Base-by-base conservation (phyloP, 2,888 invertebrate species). In the Drosophila gaucha region DNA sequence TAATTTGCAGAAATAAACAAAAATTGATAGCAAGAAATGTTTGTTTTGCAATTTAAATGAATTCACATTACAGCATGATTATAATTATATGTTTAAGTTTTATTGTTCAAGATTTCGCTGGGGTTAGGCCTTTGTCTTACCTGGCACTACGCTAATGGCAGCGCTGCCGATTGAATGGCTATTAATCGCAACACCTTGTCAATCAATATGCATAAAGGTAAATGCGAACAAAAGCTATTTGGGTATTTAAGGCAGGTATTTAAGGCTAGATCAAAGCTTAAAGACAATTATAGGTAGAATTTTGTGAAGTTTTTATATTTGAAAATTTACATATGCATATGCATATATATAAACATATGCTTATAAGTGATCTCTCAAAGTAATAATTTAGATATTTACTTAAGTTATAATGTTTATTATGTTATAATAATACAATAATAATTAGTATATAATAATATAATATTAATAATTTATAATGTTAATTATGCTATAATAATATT, bases 21-120 rank as follows among this genome's bases (percentile, higher is more conserved):
- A 57, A 44, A 12, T 39, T 22, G 30, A 51, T 57, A 62, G 39
- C 46, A 54, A 51, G 57, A 50, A 44, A 62, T 41, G 43, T 68
- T 67, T 72, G 60, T 82, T 87, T 79, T 83, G 86, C 68, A 82
- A 75, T 85, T 82, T 72, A 82, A 82, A 85, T 79, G 80, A 79
- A 87, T 78, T 69, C 80, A 62, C 60, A 85, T 86, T 84, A 80
- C 85, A 76, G 74, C 78, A 77, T 41, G 39, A 49, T 59, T 33
- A 70, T 69, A 56, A 75, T 66, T 55, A 62, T 55, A 35, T 16
- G 30, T 8, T 51, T 22, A 24, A 31, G 20, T 33, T 49, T 46
- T 14, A 54, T 57, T 60, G 56, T 55, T 38, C 9, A 22, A 9
- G 12, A 54, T 30, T 55, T 50, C 20, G 60, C 24, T 35, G 47